Evolutionary conservation across 2,113 vertebrate species (phyloP).

Genomic region (Trachemys scripta): DNA sequence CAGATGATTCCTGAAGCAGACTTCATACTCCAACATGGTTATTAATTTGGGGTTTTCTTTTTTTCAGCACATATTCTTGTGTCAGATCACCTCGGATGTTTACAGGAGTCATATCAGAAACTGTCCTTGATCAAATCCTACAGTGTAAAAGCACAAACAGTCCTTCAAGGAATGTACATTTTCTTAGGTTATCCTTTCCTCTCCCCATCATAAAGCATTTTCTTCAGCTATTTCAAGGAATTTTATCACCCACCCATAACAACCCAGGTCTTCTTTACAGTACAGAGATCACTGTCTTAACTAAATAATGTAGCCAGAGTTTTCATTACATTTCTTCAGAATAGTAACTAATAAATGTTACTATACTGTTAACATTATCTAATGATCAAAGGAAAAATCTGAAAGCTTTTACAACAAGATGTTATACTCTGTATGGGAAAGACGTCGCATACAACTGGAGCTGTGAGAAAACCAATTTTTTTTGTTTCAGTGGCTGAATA

Average conservation of each 20-base stretch:
- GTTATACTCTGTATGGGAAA: not conserved
- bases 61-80: not conserved
- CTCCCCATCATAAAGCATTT: not conserved
- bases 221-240: not conserved
- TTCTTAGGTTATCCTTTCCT: not conserved
- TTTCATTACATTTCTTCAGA: not conserved
- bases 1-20: not conserved
- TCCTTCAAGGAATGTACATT: not conserved
- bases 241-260: not conserved
- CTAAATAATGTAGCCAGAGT: rapidly evolving
- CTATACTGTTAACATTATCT: not conserved
- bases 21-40: not conserved
- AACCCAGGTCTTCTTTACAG: not conserved
- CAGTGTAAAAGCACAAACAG: not conserved
- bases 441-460: not conserved
- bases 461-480: not conserved
- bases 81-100: not conserved
- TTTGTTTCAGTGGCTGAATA: not conserved
- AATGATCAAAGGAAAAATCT: not conserved
- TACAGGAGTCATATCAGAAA: not conserved
- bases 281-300: rapidly evolving
- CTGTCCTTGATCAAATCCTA: not conserved
- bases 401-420: not conserved
- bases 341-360: not conserved
- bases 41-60: not conserved